A percentile compares a stretch with the other conserved stretches of the same genome.
Evolutionary conservation across 2,888 invertebrate genomes (phyloP).

Genomic region (Drosophila anomalata): DNA sequence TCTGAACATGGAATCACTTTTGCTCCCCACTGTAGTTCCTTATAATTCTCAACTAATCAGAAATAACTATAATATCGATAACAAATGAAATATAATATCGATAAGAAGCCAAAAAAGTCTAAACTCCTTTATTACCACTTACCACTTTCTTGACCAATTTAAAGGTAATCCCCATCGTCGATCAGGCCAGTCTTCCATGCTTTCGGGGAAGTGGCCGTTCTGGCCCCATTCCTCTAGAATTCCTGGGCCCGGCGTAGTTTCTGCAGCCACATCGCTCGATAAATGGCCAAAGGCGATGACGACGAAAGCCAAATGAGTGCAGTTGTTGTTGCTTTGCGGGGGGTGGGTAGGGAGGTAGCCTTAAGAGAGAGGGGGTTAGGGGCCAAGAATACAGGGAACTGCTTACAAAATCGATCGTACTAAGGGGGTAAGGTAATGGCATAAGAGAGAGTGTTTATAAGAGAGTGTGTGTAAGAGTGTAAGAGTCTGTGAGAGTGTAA

Average conservation of each 20-base stretch:
- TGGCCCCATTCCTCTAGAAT: slow-evolving; percentile 20
- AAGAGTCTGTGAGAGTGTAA: neutral
- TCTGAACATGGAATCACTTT: no score
- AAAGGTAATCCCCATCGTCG: slow-evolving; percentile 4
- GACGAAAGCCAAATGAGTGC: slow-evolving; percentile 49
- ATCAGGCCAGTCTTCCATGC: slow-evolving; percentile 5
- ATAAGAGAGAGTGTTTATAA: slow-evolving; percentile 2
- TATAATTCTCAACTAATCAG: no score
- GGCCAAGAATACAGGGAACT: slow-evolving; percentile 5
- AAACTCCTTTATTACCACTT: no score
- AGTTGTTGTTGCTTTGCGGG: slow-evolving; percentile 15
- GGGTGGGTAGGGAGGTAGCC: neutral
- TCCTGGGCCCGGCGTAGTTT: slow-evolving; percentile 21
- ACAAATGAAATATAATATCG: no score
- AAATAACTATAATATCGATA: no score
- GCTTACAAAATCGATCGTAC: slow-evolving; percentile 56
- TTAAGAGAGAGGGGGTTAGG: neutral
- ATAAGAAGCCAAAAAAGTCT: no score
- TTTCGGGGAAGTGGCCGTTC: neutral
- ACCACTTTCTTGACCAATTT: neutral
- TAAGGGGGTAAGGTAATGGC: neutral
- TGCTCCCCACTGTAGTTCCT: no score
- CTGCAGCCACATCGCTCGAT: slow-evolving; percentile 44
- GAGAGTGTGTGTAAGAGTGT: slow-evolving; percentile 1
- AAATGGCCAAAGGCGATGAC: slow-evolving; percentile 43